These are phyloP conservation scores for Acanthurus lineatus DNA, from an alignment of 2,797 vertebrate species.

Conservation along the genomic window DNA sequence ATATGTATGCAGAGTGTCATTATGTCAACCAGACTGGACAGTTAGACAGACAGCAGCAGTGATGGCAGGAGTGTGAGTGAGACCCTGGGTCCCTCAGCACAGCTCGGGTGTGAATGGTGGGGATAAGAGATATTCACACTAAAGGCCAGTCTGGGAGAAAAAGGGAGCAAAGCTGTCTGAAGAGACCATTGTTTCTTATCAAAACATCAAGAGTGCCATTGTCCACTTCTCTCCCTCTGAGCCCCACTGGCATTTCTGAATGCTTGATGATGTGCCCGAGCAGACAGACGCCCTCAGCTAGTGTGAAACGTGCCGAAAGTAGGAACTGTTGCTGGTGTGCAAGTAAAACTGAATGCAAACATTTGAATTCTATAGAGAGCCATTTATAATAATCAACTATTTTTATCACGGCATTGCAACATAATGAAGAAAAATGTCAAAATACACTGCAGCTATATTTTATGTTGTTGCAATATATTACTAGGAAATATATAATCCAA, in stretches of 20 bases:
- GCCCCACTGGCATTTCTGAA: slow-evolving; percentile 84
- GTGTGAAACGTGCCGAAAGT: slow-evolving; percentile 36
- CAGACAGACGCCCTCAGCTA: slow-evolving; percentile 51
- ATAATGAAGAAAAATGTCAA: neutral
- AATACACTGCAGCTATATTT: neutral
- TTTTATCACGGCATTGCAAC: slow-evolving; percentile 5
- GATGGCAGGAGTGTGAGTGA: slow-evolving; percentile 47
- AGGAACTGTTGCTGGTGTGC: slow-evolving; percentile 13
- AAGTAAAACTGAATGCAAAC: slow-evolving; percentile 23
- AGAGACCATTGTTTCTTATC: slow-evolving; percentile 85
- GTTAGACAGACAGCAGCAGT: slow-evolving; percentile 64
- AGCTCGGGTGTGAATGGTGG: slow-evolving; percentile 67
- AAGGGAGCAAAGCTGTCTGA: slow-evolving; percentile 81
- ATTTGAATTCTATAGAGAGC: neutral
- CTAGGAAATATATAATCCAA: neutral
- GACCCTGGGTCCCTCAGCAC: slow-evolving; percentile 60
- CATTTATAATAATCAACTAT: neutral
- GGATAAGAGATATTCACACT: slow-evolving; percentile 79
- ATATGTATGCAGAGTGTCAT: slow-evolving; percentile 67
- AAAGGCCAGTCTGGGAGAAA: slow-evolving; percentile 82
- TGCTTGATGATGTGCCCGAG: slow-evolving; percentile 64
- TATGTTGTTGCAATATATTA: neutral
- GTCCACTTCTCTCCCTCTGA: slow-evolving; percentile 78
- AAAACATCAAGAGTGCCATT: slow-evolving; percentile 83
- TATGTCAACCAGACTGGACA: slow-evolving; percentile 73